These are phyloP conservation scores for Nematostella vectensis DNA, from an alignment of 92 coral and sea anemone genomes.

Conservation along the genomic window DNA sequence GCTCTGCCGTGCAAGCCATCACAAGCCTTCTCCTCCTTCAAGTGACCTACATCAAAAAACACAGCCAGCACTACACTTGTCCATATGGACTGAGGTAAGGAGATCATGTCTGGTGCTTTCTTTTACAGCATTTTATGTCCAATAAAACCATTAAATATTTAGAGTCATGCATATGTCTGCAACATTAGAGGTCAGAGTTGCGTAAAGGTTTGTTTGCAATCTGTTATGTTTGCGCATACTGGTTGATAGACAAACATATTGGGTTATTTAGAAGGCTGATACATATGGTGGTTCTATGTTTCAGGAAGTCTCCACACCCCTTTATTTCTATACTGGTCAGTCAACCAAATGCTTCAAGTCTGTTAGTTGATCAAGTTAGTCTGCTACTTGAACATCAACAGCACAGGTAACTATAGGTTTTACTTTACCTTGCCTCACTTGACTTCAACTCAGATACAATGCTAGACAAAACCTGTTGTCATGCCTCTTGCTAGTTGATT, in stretches of 20 bases:
- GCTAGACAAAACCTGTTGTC: no score
- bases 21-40: constrained; percentile 43
- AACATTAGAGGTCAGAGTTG: no score
- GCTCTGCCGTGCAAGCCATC: constrained; percentile 45
- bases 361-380: constrained; percentile 34
- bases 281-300: no score
- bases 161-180: neutral
- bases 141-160: neutral
- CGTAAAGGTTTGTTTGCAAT: no score
- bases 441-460: no score
- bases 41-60: constrained; percentile 15
- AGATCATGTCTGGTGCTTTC: no score
- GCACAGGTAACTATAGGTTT: neutral
- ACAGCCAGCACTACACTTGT: constrained; percentile 16
- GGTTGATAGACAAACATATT: no score
- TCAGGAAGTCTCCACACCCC: constrained; percentile 61
- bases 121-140: no score
- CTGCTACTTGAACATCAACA: neutral
- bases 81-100: constrained; percentile 46
- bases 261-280: no score
- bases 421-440: no score
- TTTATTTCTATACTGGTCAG: constrained; percentile 54
- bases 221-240: no score
- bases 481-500: no score
- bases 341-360: constrained; percentile 38